Conservation (phyloP, 2,797 vertebrate species). For the Momotus momota region DNA sequence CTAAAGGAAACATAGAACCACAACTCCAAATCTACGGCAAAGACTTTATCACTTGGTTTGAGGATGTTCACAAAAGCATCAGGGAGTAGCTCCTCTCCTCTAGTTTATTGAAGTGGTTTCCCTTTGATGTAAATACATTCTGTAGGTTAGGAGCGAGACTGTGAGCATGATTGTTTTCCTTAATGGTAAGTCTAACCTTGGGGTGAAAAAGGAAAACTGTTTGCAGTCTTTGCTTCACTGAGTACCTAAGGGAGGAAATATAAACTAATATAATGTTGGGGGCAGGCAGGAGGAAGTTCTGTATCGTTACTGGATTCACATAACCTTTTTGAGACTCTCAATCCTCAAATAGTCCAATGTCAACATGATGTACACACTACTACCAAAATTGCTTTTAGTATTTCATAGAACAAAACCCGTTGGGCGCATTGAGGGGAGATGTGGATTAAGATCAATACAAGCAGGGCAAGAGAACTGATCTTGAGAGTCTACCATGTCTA, state of each 20-base stretch:
- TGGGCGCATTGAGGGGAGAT: neutral
- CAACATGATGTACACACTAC: neutral
- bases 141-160: neutral
- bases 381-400: neutral
- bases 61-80: neutral
- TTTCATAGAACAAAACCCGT: neutral
- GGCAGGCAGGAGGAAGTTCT: neutral
- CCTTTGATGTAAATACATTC: neutral
- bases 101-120: neutral
- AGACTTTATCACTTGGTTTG: neutral
- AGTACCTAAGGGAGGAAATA: neutral
- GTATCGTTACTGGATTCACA: neutral
- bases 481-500: neutral
- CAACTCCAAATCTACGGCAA: neutral
- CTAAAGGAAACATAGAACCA: neutral
- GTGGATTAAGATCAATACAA: neutral
- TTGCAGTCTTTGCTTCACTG: neutral
- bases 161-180: neutral
- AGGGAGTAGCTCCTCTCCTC: neutral
- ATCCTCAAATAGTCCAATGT: neutral
- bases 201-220: neutral
- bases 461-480: neutral
- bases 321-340: neutral
- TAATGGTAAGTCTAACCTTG: neutral
- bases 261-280: neutral